Evolutionary conservation across 1,140 invertebrate species (phyloP).

Genomic region (Leptonema lineaticorne): DNA sequence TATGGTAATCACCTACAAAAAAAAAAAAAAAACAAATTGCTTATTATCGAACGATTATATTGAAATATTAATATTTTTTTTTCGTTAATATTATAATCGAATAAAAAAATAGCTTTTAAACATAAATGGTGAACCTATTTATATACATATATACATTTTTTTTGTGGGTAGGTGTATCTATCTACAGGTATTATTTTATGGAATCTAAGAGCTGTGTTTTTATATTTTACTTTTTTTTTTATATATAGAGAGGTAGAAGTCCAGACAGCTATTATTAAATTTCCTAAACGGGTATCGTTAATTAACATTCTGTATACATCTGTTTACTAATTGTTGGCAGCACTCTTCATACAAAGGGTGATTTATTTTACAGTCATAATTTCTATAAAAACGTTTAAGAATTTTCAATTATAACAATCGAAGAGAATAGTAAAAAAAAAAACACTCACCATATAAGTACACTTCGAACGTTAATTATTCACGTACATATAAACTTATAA

Average conservation of each 20-base stretch:
- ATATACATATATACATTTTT: too few species aligned
- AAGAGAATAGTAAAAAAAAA: not conserved
- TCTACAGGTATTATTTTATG: not conserved
- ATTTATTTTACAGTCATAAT: constrained; percentile 32
- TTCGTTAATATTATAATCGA: not conserved
- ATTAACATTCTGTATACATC: constrained; percentile 36
- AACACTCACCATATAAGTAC: not conserved
- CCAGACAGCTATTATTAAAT: constrained; percentile 36
- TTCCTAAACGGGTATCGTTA: constrained; percentile 39
- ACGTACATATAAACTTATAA: not conserved
- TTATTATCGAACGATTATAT: not conserved
- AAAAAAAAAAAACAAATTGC: too few species aligned
- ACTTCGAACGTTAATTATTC: not conserved
- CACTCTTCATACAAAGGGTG: constrained; percentile 32
- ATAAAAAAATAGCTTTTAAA: too few species aligned
- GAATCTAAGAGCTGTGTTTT: constrained; percentile 11
- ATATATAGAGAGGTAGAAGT: constrained; percentile 13
- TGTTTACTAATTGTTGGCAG: constrained; percentile 32
- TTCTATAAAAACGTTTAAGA: constrained; percentile 28
- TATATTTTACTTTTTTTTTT: not conserved
- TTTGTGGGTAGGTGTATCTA: too few species aligned
- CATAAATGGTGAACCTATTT: too few species aligned
- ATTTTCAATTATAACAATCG: constrained; percentile 28
- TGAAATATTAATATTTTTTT: not conserved
- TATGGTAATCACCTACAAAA: too few species aligned